Evolutionary conservation across 2,888 invertebrate species (phyloP).

Genomic region (Diloba caeruleocephala): DNA sequence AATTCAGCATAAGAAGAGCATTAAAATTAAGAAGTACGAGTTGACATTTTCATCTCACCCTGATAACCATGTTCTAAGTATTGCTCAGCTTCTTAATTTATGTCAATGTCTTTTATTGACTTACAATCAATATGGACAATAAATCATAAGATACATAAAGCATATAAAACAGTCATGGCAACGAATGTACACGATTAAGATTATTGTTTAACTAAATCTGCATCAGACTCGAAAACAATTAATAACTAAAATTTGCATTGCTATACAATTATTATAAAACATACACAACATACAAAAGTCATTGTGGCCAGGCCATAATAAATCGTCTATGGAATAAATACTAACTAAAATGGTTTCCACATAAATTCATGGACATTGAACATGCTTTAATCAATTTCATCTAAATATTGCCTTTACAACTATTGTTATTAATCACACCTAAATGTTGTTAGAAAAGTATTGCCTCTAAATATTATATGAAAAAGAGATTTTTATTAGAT

Average conservation of each 20-base stretch:
- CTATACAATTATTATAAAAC: slow-evolving; percentile 73
- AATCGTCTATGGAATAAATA: slow-evolving; percentile 75
- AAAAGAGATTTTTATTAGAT: slow-evolving; percentile 79
- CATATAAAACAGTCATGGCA: slow-evolving; percentile 64
- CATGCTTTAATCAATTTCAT: slow-evolving; percentile 68
- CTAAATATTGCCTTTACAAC: slow-evolving; percentile 83
- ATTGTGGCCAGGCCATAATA: slow-evolving; percentile 72
- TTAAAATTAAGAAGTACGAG: slow-evolving; percentile 18
- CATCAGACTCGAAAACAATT: slow-evolving; percentile 79
- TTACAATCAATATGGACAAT: slow-evolving; percentile 18
- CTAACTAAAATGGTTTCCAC: slow-evolving; percentile 71
- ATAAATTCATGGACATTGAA: slow-evolving; percentile 70
- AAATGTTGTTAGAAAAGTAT: slow-evolving; percentile 87
- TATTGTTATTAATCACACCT: slow-evolving; percentile 86
- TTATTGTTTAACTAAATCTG: slow-evolving; percentile 76
- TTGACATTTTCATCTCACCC: slow-evolving; percentile 30
- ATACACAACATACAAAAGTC: slow-evolving; percentile 78
- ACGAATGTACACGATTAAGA: slow-evolving; percentile 53
- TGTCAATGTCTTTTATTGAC: slow-evolving; percentile 16
- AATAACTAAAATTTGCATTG: slow-evolving; percentile 78
- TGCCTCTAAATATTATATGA: slow-evolving; percentile 85
- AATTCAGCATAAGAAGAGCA: slow-evolving; percentile 9
- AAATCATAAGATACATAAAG: slow-evolving; percentile 40
- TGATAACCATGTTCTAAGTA: slow-evolving; percentile 42
- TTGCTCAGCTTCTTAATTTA: slow-evolving; percentile 51